Evolutionary conservation across 2,888 invertebrate genomes (phyloP), one percentile per base, ranked within the genome.

Genomic region (Macrophya annulata): DNA sequence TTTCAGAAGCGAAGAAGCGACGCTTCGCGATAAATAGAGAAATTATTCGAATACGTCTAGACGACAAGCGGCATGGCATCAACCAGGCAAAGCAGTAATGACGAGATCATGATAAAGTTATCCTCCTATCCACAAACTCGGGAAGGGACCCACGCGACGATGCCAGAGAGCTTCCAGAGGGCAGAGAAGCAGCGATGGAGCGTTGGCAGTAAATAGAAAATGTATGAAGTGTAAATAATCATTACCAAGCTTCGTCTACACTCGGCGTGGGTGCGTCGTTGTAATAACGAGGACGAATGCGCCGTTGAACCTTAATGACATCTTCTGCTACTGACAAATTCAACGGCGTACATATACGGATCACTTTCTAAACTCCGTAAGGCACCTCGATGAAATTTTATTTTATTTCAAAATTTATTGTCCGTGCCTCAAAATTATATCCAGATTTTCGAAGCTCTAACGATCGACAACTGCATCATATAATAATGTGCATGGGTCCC

Each of bases 161-260:
- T 48, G n/a, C 68, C 48, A 51, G 83, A 25, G 83, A 83, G 45
- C n/a, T 81, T 21, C 81, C 40, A 55, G 81, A 81, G 81, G 31
- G 55, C 77, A 81, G 62, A 59, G 83, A 83, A 37, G 45, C 68
- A 68, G 48, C 83, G 65, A 71, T 68, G 48, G 40, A 83, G 71
- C 83, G 83, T 37, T 83, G 83, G 45, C 48, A 59, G 83, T 83
- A 83, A 83, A 83, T 83, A 83, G 83, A 83, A 83, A 83, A 83
- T 83, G 83, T 83, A 83, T 83, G 83, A 83, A 83, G 83, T 83
- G 83, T 83, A 83, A 83, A 83, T 83, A 83, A 83, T 83, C 83
- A 83, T 83, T 83, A 83, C 83, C 83, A 83, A 62, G 31, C 65
- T 83, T 65, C 83, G 68, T 83, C 71, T 83, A 68, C 83, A 83